Percentiles rank a stretch among this genome's conserved stretches.
phyloP scores from a whole-genome alignment of 2,113 vertebrate genomes.

The Panurus biarmicus region DNA sequence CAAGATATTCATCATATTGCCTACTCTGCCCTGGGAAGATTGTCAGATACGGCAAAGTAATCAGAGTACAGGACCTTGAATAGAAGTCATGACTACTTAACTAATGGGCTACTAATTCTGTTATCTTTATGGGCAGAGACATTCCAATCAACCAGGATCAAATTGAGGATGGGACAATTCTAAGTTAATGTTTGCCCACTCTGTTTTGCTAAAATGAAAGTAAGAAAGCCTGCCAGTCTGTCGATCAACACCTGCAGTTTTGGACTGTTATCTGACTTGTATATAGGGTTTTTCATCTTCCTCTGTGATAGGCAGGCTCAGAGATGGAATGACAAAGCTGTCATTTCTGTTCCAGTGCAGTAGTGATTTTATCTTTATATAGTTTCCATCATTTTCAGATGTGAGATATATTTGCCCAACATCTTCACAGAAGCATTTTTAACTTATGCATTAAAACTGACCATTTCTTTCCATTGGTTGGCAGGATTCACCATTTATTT shows the following conservation, averaged over 20 bases:
- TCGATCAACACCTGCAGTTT: not conserved
- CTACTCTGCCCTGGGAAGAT: not conserved
- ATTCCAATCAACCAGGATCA: not conserved
- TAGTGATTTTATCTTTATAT: not conserved
- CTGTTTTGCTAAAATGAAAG: slow-evolving; percentile 3
- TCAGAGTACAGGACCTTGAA: not conserved
- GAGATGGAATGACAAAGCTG: not conserved
- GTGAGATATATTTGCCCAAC: not conserved
- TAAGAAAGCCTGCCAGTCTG: not conserved
- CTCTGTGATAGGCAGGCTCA: not conserved
- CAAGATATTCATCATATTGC: not conserved
- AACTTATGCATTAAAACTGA: not conserved
- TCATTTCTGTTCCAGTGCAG: not conserved
- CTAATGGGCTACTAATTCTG: not conserved
- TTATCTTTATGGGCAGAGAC: slow-evolving; percentile 1
- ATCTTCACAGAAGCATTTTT: not conserved
- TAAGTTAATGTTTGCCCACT: not conserved
- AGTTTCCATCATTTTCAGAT: not conserved
- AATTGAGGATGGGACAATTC: not conserved
- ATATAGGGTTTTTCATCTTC: not conserved
- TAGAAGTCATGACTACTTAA: not conserved
- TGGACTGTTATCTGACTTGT: not conserved
- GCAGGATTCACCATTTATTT: not conserved
- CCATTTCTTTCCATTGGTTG: not conserved
- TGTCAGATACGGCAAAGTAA: not conserved